A percentile compares a stretch with the other conserved stretches of the same genome.
Evolutionary conservation across 2,888 invertebrate species (phyloP).

Genomic region (Pollenia labialis): DNA sequence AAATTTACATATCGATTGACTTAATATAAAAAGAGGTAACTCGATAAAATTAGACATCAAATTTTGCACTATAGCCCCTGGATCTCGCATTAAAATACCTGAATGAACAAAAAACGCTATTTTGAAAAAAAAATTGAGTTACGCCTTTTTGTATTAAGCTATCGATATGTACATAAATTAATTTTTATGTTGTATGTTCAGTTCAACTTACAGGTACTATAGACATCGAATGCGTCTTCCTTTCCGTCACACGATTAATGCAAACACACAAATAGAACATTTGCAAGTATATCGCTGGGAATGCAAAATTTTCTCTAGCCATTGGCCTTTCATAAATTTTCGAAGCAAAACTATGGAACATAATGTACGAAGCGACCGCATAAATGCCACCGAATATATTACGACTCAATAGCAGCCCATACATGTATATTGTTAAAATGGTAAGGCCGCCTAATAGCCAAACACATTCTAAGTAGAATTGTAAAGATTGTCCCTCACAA

Average conservation of each 20-base stretch:
- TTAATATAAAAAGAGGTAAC: too few relatives aligned
- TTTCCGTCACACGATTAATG: conserved; percentile 82
- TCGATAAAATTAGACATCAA: too few relatives aligned
- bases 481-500: conserved; percentile 91
- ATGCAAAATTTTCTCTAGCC: conserved; percentile 93
- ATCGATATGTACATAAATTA: too few relatives aligned
- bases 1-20: too few relatives aligned
- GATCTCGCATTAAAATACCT: too few relatives aligned
- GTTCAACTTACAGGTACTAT: conserved; percentile 55
- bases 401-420: conserved; percentile 88
- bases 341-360: conserved; percentile 93
- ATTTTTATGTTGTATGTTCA: not conserved
- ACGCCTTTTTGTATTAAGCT: too few relatives aligned
- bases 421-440: conserved; percentile 88
- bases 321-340: conserved; percentile 95
- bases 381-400: conserved; percentile 90
- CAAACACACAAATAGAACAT: conserved; percentile 88
- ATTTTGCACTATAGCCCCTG: too few relatives aligned
- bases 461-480: conserved; percentile 92
- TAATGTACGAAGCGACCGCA: conserved; percentile 89
- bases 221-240: conserved; percentile 75
- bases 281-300: conserved; percentile 91
- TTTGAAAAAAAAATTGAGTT: too few relatives aligned
- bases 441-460: conserved; percentile 91
- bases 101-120: too few relatives aligned